phyloP scores from a whole-genome alignment of 2,888 invertebrate species.

The Drosophila percnosoma region DNA sequence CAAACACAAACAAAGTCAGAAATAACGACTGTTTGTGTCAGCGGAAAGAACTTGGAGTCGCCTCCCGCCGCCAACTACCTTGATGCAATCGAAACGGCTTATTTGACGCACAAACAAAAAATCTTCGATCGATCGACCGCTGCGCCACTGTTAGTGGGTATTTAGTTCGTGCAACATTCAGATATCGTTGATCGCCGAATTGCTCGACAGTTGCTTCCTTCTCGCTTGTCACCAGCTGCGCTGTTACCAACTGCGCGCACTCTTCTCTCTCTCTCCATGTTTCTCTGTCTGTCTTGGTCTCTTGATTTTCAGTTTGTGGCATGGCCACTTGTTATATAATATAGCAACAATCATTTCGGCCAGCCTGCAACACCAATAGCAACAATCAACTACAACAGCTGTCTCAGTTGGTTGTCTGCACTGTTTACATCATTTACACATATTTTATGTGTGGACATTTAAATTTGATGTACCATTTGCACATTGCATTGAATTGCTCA shows the following conservation, averaged over 20 bases:
- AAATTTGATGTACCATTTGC: conserved; percentile 8
- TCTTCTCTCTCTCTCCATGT: conserved; percentile 20
- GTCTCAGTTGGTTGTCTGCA: conserved; percentile 46
- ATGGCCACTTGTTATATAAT: conserved; percentile 81
- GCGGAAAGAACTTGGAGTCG: conserved; percentile 50
- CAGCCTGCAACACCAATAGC: conserved; percentile 70
- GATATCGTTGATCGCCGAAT: conserved; percentile 34
- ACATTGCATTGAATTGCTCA: not conserved
- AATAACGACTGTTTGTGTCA: conserved; percentile 42
- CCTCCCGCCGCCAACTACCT: conserved; percentile 17
- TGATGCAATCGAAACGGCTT: conserved; percentile 57
- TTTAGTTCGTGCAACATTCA: conserved; percentile 74
- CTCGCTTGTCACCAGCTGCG: conserved; percentile 59
- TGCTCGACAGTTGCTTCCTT: conserved; percentile 69
- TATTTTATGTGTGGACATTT: conserved; percentile 16
- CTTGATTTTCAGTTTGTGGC: conserved; percentile 70
- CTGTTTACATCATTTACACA: conserved; percentile 71
- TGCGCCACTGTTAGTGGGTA: conserved; percentile 65
- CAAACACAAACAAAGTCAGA: not conserved
- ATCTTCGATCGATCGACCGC: conserved; percentile 11
- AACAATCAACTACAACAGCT: conserved; percentile 66
- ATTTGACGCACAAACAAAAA: conserved; percentile 30
- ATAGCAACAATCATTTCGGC: conserved; percentile 77
- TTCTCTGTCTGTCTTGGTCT: conserved; percentile 30
- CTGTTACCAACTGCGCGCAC: conserved; percentile 25